Base-by-base conservation (phyloP, 2,888 invertebrate genomes). In the Drosophila fulvimacula region DNA sequence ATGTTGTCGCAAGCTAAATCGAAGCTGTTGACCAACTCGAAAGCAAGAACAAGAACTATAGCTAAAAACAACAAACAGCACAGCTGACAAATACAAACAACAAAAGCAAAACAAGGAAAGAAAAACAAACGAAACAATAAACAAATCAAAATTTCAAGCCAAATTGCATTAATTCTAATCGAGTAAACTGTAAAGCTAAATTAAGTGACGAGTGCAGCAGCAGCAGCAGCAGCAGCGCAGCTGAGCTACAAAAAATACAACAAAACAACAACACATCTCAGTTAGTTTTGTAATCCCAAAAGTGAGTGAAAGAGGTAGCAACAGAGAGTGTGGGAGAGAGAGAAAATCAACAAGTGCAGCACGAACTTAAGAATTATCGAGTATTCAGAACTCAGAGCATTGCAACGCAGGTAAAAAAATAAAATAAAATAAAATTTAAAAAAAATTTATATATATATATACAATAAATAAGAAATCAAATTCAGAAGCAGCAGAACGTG, bases 1-100 rank as follows among this genome's bases (percentile, higher is more conserved):
- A 82, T 82, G 82, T 84, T 70, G 69, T 71, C 87, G 65, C 81
- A 51, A 62, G 49, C 56, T 42, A 64, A 69, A 46, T 17, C 63
- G 19, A 75, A 76, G 59, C 64, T 65, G 15, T 21, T 57, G 41
- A 34, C 56, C 49, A 60, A 63, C 19, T 51, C 38, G 5, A 57
- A 52, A 64, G 61, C 51, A 57, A 73, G 69, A 82, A 68, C 81
- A 70, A 75, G 58, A 73, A 58, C 42, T 59, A 36, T 41, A 17
- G 10, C 34, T 7, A 51, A 30, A 38, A 36, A 19, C 46, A 56
- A 51, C 41, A 67, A 52, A n/a, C 39, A 63, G 59, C 63, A 55
- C 63, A 75, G 78, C 73, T 75, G 78, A 75, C 77, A 72, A 51
- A 60, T 42, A 27, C 17, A 19, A 44, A 13, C 15, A 6, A 10